Evolutionary conservation across 2,797 vertebrate species (phyloP), one percentile per base, ranked within the genome.

Genomic region (Coilia nasus): DNA sequence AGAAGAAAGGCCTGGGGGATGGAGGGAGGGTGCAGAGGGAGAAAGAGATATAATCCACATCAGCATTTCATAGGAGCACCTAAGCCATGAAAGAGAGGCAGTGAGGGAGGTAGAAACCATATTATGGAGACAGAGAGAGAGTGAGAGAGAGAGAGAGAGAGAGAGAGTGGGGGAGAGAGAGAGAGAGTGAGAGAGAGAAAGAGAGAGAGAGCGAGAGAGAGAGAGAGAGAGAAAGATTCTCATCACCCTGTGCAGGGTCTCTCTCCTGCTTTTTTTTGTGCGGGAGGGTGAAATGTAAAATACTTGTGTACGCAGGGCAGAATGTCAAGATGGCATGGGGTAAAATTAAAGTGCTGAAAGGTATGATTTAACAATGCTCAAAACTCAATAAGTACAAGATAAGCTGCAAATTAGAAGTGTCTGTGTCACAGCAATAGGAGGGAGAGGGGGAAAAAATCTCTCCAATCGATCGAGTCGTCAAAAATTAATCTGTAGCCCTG

Each of bases 301-400:
- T 93, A 95, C 95, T 93, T 87, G 93, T 90, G 93, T 92, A 94
- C 94, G 94, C 88, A 88, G 90, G 93, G 92, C 94, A 94, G 93
- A 94, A 94, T 93, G 92, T 94, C 92, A 95, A 94, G 94, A 93
- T 90, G 93, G 93, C 91, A 23, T 82, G 93, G 92, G 92, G 93
- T 89, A 94, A 97, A 97, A 97, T 97, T 96, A 97, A 97, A 97
- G 93, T 96, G 96, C 96, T 97, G 95, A 97, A 95, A 97, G 96
- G 94, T 96, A 95, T 96, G 96, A 97, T 97, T 97, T 97, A 97
- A 97, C 96, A 96, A 97, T 96, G 96, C 95, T 96, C 93, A 91
- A 96, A 96, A 97, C 95, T 97, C 96, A 96, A 96, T 96, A 96
- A 96, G 94, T 95, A 93, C 93, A 95, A 97, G 95, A 96, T 97